Evolutionary conservation across 2,113 vertebrate genomes (phyloP), one percentile per base, ranked within the genome.

Genomic region (Sander vitreus): DNA sequence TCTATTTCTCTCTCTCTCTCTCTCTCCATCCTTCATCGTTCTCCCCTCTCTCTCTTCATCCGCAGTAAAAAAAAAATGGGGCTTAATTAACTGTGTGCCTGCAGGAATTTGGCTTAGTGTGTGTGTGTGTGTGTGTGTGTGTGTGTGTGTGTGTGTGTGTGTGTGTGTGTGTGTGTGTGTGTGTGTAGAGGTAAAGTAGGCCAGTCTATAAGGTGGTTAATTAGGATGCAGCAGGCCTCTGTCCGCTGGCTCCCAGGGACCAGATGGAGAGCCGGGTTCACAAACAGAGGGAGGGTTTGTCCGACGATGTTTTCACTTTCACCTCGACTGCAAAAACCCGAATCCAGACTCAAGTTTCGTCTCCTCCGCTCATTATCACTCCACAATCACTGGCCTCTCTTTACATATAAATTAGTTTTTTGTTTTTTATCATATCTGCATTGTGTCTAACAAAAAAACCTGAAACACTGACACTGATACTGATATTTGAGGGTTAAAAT

Each of bases 121-220:
- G 51, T 27, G 64, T 66, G 43, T 50, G 64, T 63, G 65, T 66
- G 73, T 72, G 57, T 62, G 76, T 70, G 78, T 80, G 79, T 77
- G 64, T 78, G 57, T 84, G 73, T 78, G 57, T 79, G 73, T 74
- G 67, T 85, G 68, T 77, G 72, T 71, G 65, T 72, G 65, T 75
- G 65, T 64, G 78, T 83, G 85, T 84, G 81, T 81, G 72, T 85
- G 62, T 80, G 83, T 80, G 54, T 83, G 76, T 78, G 76, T 83
- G 82, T 59, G 72, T 76, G 78, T 77, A 77, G 62, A 80, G 78
- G 90, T 90, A 92, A 94, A 94, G 89, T 94, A 90, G 94, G 93
- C 79, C 92, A 93, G 87, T 94, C 92, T 94, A 93, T 93, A 88
- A 89, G 91, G 85, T 93, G 86, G 91, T 91, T 95, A 94, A 96